A percentile compares a stretch with the other conserved stretches of the same genome.
Evolutionary conservation across 2,888 invertebrate genomes (phyloP).

Genomic region (Trissoscelio sp.): DNA sequence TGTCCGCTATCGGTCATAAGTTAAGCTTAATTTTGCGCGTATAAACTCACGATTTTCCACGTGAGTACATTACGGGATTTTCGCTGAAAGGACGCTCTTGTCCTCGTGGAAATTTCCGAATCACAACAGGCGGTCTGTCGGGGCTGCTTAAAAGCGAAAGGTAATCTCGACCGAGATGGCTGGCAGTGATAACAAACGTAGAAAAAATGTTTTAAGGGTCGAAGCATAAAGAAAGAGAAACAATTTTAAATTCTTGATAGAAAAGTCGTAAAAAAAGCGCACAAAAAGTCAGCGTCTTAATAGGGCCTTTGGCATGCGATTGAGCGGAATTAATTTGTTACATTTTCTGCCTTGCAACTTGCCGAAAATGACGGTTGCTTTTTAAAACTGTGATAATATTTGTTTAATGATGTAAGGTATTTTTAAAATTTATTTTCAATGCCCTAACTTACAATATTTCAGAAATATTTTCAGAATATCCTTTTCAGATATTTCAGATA

Average conservation of each 20-base stretch:
- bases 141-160: conserved; percentile 37
- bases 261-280: conserved; percentile 30
- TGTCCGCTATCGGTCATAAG: conserved; percentile 60
- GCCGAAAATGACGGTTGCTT: too few species aligned
- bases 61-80: conserved; percentile 22
- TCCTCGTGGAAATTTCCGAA: conserved; percentile 58
- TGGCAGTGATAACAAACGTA: conserved; percentile 34
- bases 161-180: conserved; percentile 41
- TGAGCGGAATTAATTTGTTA: conserved; percentile 27
- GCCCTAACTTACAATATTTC: too few species aligned
- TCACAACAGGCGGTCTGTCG: conserved; percentile 50
- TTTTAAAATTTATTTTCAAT: too few species aligned
- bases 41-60: conserved; percentile 59
- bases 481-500: too few species aligned
- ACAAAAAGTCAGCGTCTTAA: conserved; percentile 43
- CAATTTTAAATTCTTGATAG: conserved; percentile 29
- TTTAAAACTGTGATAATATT: too few species aligned
- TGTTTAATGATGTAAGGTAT: too few species aligned
- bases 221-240: conserved; percentile 14
- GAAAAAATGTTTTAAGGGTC: conserved; percentile 28
- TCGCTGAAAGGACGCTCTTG: conserved; percentile 16
- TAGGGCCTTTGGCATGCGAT: conserved; percentile 34
- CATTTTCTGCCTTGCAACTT: conserved; percentile 6
- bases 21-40: conserved; percentile 62
- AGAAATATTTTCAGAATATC: too few species aligned